Percentiles rank a stretch among this genome's conserved stretches.
phyloP scores from a whole-genome alignment of 2,888 invertebrate species.

The Tenthredo livida region DNA sequence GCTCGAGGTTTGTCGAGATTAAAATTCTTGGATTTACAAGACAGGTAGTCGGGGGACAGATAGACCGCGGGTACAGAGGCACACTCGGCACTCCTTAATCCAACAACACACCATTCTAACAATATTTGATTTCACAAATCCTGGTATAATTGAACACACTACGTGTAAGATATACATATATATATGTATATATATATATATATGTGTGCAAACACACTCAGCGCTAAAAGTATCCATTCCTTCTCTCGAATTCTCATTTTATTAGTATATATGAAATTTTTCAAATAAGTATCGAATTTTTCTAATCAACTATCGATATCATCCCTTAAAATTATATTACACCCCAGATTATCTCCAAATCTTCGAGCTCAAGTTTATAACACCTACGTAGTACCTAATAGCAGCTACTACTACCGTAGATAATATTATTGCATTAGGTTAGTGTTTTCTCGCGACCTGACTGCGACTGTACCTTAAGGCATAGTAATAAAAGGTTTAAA shows the following conservation, averaged over 20 bases:
- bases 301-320: not conserved
- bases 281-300: not conserved
- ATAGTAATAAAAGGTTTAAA: slow-evolving; percentile 73
- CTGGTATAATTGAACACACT: not conserved
- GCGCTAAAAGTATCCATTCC: not conserved
- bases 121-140: slow-evolving; percentile 48
- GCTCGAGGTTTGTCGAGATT: slow-evolving; percentile 70
- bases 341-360: not conserved
- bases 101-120: slow-evolving; percentile 32
- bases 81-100: slow-evolving; percentile 39
- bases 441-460: not conserved
- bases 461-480: slow-evolving; percentile 37
- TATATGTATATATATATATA: no score
- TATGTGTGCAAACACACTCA: no score
- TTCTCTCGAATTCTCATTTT: slow-evolving; percentile 30
- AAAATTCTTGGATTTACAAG: slow-evolving; percentile 72
- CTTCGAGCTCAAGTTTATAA: not conserved
- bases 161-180: no score
- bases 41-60: slow-evolving; percentile 54
- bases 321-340: not conserved
- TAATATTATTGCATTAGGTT: slow-evolving; percentile 1
- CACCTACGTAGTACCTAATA: not conserved
- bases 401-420: no score
- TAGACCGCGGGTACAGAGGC: slow-evolving; percentile 1
- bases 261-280: no score